These are phyloP conservation scores for Gerris lacustris DNA, from an alignment of 2,888 invertebrate species.

Conservation along the genomic window DNA sequence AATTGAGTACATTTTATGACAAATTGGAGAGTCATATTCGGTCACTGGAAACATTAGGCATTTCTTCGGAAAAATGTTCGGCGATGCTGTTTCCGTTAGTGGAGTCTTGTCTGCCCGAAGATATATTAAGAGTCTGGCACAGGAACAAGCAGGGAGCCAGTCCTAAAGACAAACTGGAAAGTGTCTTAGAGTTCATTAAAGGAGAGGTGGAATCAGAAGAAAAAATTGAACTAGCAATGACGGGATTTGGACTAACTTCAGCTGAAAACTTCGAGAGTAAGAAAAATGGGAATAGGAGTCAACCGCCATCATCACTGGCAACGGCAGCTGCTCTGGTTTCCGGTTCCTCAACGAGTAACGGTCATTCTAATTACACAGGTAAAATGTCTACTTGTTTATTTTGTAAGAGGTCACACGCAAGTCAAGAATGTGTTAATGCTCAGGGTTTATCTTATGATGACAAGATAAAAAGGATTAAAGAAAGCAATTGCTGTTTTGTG, in stretches of 20 bases:
- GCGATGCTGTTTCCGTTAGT: slow-evolving; percentile 32
- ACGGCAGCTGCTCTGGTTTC: not conserved
- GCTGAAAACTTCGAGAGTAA: slow-evolving; percentile 21
- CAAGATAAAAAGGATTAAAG: not conserved
- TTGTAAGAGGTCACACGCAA: not conserved
- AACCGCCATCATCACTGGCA: not conserved
- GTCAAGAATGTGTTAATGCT: not conserved
- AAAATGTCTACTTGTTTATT: not conserved
- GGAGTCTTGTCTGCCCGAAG: slow-evolving; percentile 32
- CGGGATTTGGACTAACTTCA: slow-evolving; percentile 28
- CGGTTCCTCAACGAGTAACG: not conserved
- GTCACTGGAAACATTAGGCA: slow-evolving; percentile 30
- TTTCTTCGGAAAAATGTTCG: slow-evolving; percentile 30
- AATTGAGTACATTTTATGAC: slow-evolving; percentile 27
- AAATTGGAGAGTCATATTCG: slow-evolving; percentile 31
- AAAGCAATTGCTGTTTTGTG: not conserved
- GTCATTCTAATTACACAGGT: not conserved
- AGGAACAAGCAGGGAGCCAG: not conserved
- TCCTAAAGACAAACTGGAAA: not conserved
- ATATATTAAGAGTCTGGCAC: slow-evolving; percentile 29
- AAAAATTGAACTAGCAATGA: slow-evolving; percentile 25
- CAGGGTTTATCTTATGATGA: not conserved
- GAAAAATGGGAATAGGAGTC: not conserved
- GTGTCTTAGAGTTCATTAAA: not conserved
- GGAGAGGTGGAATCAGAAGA: not conserved